These are phyloP conservation scores for Drosophila kuntzei DNA, from an alignment of 2,888 invertebrate genomes.

Conservation along the genomic window DNA sequence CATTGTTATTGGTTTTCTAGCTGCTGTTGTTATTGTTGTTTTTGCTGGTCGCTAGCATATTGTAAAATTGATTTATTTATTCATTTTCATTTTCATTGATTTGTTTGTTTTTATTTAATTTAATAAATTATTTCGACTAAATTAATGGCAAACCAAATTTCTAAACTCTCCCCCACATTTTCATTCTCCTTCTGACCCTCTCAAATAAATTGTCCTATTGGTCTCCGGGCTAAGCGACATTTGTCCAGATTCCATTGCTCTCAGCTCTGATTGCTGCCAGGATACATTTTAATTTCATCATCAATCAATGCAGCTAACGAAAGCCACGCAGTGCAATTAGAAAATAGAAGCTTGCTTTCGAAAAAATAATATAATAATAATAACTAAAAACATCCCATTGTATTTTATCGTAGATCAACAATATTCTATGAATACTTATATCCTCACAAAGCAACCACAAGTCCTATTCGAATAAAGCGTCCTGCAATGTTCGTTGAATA, in stretches of 20 bases:
- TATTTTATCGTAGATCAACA: constrained; percentile 25
- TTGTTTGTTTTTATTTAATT: constrained; percentile 73
- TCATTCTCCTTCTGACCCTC: too few relatives aligned
- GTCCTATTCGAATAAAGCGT: constrained; percentile 4
- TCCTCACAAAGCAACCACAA: constrained; percentile 24
- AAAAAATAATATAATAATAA: constrained; percentile 4
- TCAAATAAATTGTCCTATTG: neutral
- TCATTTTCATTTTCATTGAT: constrained; percentile 57
- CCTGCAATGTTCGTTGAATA: neutral
- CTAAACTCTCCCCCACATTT: neutral
- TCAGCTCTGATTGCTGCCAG: constrained; percentile 17
- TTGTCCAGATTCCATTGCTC: constrained; percentile 20
- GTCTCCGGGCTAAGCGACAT: constrained; percentile 18
- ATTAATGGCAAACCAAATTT: constrained; percentile 56
- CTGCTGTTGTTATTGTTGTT: constrained; percentile 25
- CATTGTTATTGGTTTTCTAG: constrained; percentile 17
- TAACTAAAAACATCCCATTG: neutral
- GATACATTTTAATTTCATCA: constrained; percentile 46
- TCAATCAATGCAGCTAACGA: constrained; percentile 34
- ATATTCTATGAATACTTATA: constrained; percentile 23
- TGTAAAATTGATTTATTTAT: constrained; percentile 76
- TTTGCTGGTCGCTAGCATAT: constrained; percentile 48
- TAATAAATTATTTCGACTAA: constrained; percentile 73
- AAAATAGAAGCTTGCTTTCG: constrained; percentile 2
- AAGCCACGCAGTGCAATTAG: constrained; percentile 14